A percentile compares a stretch with the other conserved stretches of the same genome.
phyloP scores from a whole-genome alignment of 1,140 invertebrate species.

The Cotesia typhae region DNA sequence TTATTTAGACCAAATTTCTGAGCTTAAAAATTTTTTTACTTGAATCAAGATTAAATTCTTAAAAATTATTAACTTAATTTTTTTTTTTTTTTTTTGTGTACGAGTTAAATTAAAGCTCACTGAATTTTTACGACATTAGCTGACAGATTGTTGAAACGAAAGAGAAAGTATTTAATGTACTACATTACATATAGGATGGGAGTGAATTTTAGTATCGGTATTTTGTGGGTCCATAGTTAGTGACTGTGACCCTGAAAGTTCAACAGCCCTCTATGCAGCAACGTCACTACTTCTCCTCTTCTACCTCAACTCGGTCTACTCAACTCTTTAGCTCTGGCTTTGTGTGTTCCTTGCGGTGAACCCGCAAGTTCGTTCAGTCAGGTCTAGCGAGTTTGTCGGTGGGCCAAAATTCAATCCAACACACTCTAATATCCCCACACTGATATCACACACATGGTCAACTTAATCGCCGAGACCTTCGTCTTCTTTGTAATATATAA shows the following conservation, averaged over 20 bases:
- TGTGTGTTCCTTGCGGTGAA: slow-evolving; percentile 45
- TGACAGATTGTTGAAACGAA: too few species aligned
- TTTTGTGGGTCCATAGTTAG: slow-evolving; percentile 20
- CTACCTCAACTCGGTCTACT: not conserved
- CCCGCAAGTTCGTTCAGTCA: slow-evolving; percentile 50
- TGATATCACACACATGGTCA: not conserved
- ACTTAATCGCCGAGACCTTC: too few species aligned
- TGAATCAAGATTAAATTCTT: too few species aligned
- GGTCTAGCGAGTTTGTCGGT: too few species aligned
- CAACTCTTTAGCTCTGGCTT: slow-evolving; percentile 41
- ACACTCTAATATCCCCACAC: not conserved
- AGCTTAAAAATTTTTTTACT: too few species aligned
- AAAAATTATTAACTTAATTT: too few species aligned
- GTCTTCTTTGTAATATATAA: not conserved
- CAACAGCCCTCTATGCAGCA: slow-evolving; percentile 57
- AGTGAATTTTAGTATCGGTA: slow-evolving; percentile 8
- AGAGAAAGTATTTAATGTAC: too few species aligned
- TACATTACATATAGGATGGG: too few species aligned
- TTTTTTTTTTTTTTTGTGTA: too few species aligned
- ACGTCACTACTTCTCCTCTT: slow-evolving; percentile 33
- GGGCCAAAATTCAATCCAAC: not conserved
- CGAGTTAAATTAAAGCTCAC: too few species aligned
- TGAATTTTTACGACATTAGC: too few species aligned
- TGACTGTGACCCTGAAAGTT: slow-evolving; percentile 62
- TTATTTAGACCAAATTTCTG: too few species aligned